Evolutionary conservation across 2,113 vertebrate species (phyloP).

Genomic region (Ameiurus melas): DNA sequence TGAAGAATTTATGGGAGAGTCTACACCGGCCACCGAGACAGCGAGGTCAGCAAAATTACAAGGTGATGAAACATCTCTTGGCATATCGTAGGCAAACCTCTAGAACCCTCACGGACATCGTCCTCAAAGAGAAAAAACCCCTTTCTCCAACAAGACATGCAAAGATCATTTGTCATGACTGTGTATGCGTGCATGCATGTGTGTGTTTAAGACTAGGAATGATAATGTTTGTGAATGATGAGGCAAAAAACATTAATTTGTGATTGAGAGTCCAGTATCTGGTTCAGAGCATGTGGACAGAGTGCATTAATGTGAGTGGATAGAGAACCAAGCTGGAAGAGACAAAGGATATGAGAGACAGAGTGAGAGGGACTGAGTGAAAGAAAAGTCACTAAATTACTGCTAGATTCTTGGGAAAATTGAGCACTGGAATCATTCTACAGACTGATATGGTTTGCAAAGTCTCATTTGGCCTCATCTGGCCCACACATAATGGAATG

Average conservation of each 20-base stretch:
- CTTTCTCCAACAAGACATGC: not conserved
- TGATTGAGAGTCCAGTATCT: not conserved
- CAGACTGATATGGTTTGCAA: not conserved
- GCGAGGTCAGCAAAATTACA: not conserved
- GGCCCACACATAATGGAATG: not conserved
- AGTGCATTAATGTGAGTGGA: not conserved
- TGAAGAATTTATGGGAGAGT: not conserved
- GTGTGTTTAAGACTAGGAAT: not conserved
- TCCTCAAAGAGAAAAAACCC: not conserved
- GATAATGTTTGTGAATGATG: not conserved
- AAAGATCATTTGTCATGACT: not conserved
- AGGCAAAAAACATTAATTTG: not conserved
- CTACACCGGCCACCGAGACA: not conserved
- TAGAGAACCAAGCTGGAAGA: not conserved
- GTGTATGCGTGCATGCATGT: not conserved
- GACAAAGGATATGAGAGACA: not conserved
- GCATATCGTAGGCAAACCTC: not conserved
- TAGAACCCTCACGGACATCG: not conserved
- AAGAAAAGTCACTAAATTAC: not conserved
- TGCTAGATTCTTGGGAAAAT: slow-evolving; percentile 1
- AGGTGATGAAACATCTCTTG: slow-evolving; percentile 19
- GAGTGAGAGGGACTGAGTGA: not conserved
- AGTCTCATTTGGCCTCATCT: not conserved
- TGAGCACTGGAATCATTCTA: not conserved
- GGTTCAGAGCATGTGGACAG: not conserved